These are phyloP conservation scores for Phalera bucephala DNA, from an alignment of 2,888 invertebrate genomes.

Conservation along the genomic window DNA sequence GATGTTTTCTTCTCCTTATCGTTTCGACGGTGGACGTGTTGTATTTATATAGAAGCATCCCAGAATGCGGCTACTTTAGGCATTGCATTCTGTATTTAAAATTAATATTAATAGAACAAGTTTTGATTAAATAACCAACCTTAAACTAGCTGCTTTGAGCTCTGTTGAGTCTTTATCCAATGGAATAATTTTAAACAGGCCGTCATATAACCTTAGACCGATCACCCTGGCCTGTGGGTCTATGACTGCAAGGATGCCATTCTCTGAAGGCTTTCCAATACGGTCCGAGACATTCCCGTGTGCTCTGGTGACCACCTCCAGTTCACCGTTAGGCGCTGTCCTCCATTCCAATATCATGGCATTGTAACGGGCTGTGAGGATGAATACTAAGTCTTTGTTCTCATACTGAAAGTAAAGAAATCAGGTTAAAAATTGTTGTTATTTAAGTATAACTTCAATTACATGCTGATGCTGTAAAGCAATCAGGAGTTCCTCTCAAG, in stretches of 20 bases:
- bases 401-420: conserved; percentile 87
- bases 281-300: conserved; percentile 98
- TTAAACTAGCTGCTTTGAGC: conserved; percentile 93
- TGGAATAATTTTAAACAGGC: conserved; percentile 98
- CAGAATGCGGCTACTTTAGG: too few relatives aligned
- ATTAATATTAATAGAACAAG: too few relatives aligned
- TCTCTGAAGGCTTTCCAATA: conserved; percentile 97
- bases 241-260: conserved; percentile 97
- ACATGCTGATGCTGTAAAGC: too few relatives aligned
- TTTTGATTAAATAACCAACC: too few relatives aligned
- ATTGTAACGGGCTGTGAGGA: conserved; percentile 96
- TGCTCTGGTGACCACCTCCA: conserved; percentile 97
- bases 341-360: conserved; percentile 98
- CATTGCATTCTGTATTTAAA: too few relatives aligned
- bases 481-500: too few relatives aligned
- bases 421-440: conserved; percentile 6
- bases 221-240: conserved; percentile 98
- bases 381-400: conserved; percentile 95
- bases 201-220: conserved; percentile 97
- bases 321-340: conserved; percentile 87
- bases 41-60: too few relatives aligned
- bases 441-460: background rate
- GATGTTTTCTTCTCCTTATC: too few relatives aligned
- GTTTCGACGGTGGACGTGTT: too few relatives aligned
- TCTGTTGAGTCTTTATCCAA: conserved; percentile 97